Base-by-base conservation (phyloP, 2,888 invertebrate species). In the Plebejus melissa region DNA sequence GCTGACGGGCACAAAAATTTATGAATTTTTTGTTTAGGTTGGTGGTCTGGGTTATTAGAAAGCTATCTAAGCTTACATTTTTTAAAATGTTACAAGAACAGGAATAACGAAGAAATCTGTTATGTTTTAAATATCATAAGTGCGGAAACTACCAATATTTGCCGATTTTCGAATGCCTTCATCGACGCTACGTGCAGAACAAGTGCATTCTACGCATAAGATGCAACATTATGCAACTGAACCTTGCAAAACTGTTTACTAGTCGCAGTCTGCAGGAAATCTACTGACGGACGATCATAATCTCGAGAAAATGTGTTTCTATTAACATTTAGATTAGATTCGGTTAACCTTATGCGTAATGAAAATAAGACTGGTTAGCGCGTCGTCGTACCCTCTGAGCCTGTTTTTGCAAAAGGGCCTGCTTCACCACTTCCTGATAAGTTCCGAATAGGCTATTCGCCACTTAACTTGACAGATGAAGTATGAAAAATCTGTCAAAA, bases 281-380 rank as follows among this genome's bases (percentile, higher is more conserved):
- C 46, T 32, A 65, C 65, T 13, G 32, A 65, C 16, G 28, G 11
- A 9, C 22, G 60, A 60, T 28, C 28, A 60, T 65, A 11, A 32
- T 16, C 32, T 32, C 11, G 5, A 32, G 65, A 13, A 65, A 65
- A 65, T 65, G 32, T 36, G 65, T 32, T 65, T 60, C 60, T 28
- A 60, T 60, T 65, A 65, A 65, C 65, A 65, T 65, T 65, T 65
- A 65, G 65, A 65, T 65, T 65, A 65, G 65, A 32, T 36, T 65
- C 32, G 65, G 32, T 65, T 65, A 22, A 65, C 11, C 65, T 65
- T 16, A 54, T 16, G 54, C 54, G 54, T 16, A 36, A 36, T 65
- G 13, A 65, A 65, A 4, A 32, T 11, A 22, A 28, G 28, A 60
- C 65, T 32, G 65, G 32, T 32, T 65, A 65, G 65, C 28, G 60